Evolutionary conservation across 2,113 vertebrate species (phyloP), one percentile per base, ranked within the genome.

Genomic region (Embiotoca jacksoni): DNA sequence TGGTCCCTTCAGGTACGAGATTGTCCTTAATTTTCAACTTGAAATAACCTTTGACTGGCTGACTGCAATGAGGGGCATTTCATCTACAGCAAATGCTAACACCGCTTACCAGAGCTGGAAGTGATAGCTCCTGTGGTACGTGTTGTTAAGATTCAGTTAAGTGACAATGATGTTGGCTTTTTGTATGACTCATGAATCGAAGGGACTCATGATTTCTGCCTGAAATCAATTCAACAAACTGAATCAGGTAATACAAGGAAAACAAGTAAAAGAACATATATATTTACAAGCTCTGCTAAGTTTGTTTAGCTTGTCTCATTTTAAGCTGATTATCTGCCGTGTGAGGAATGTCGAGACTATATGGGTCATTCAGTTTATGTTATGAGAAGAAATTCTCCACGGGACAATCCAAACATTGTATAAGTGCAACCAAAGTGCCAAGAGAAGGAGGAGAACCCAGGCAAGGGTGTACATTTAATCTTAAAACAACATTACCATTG

Each of bases 381-480:
- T 91, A 61, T 82, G 58, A 77, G 82, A 84, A 75, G 75, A 81
- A 87, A 78, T 85, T 53, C 64, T 78, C 69, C 6, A 13, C 11
- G 4, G 79, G 62, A 75, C 73, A 87, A 88, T 81, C 78, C 81
- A 90, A 92, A 88, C 86, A 85, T 39, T 62, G 72, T 53, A 4
- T 6, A 67, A 82, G 86, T 58, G 67, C 79, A 85, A 82, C 56
- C 76, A 46, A 63, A 73, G 73, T 65, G 75, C 69, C 41, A 72
- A 47, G 72, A 71, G 78, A 72, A 72, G 36, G 69, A 73, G 55
- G 79, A 61, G 62, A 79, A 85, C 72, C 66, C 57, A 58, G 62
- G 49, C 78, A 55, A 52, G 80, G 78, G 55, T 37, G 57, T 57
- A 78, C 77, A 79, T 79, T 68, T 86, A 80, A 86, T 89, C 88